Base-by-base conservation (phyloP, 2,797 vertebrate genomes). In the Rhabdomys pumilio region DNA sequence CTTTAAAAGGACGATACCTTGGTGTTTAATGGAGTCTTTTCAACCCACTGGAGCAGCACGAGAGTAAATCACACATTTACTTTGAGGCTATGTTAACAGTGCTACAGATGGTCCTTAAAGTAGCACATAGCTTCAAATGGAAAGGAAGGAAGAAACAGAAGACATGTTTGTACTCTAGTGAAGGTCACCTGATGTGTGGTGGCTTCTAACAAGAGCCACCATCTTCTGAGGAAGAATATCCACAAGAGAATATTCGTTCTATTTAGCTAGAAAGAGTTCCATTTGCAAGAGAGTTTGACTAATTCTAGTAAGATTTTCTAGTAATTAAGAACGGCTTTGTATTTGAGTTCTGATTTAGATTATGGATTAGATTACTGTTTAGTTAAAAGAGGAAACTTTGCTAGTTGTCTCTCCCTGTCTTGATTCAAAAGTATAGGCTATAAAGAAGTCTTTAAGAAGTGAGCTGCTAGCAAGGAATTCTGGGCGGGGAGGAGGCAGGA, bases 1-100 rank as follows among this genome's bases (percentile, higher is more conserved):
- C n/a, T 97, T 96, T 92, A 84, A 97, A 73, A 73, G 88, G 89
- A 98, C 92, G 34, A 90, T 97, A 63, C 86, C 67, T 34, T 50
- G 63, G 59, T 77, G n/a, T 65, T 90, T 81, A 93, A 53, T 79
- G 75, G 50, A 19, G 34, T 14, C 3, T 69, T 73, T 81, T 95
- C 75, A 92, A 79, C 55, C 12, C n/a, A 87, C 3, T 77, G 77
- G 87, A 90, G 91, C 69, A 75, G 41, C 87, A 86, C 57, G n/a
- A 83, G 44, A 89, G 19, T 41, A 93, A 95, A 72, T 61, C 75
- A 86, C 17, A 3, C 3, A 92, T 94, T 96, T 88, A 75, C 82
- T 89, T 72, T 22, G 69, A 61, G 83, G 80, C 47, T 96, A 97
- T 96, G 81, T 84, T 63, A 83, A 96, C 86, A 76, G 91, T 55